Base-by-base conservation (phyloP, 2,113 vertebrate species). In the Heterotis niloticus region DNA sequence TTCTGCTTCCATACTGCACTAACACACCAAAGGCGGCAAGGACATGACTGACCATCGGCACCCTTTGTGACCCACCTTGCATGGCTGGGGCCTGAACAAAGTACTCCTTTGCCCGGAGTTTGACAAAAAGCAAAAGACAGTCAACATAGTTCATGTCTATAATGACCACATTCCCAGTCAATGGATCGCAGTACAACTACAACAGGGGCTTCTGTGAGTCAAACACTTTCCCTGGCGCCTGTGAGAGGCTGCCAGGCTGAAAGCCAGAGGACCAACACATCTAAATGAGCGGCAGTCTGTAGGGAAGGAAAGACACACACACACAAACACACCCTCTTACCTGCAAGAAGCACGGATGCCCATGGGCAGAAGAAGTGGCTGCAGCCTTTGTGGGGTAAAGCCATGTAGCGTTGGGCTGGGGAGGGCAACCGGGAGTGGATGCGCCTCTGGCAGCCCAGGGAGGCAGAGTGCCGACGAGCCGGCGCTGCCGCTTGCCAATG, bases 341-440 rank as follows among this genome's bases (percentile, higher is more conserved):
- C 95, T 95, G 92, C 92, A 94, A 20, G 95, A 96, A 81, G 94
- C 94, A 77, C 92, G 94, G 85, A 95, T 94, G 87, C 95, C 95
- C 95, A 96, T 96, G 77, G 87, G 83, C 84, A 52, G 23, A 59
- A 81, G 84, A 64, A 86, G 78, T 78, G 77, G 75, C 83, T 85
- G 5, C 79, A 79, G 82, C 44, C 73, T 26, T 82, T 67, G 82
- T 81, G 85, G 54, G 23, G 89, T 82, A 91, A 85, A 93, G 86
- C 91, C 92, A 87, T 86, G 69, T 34, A 12, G 44, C 12, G 20
- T 54, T 77, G 12, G 29, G 16, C 26, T 23, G 28, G 29, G 54
- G 64, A 57, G 52, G 29, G 54, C n/a, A 44, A 26, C 64, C 28
- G 28, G 16, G 59, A 64, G 89, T 88, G 80, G 83, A 85, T 88